Percentiles rank a stretch among this genome's conserved stretches.
These are phyloP conservation scores for Unio delphinus DNA, from an alignment of 2,888 invertebrate species.

Conservation along the genomic window DNA sequence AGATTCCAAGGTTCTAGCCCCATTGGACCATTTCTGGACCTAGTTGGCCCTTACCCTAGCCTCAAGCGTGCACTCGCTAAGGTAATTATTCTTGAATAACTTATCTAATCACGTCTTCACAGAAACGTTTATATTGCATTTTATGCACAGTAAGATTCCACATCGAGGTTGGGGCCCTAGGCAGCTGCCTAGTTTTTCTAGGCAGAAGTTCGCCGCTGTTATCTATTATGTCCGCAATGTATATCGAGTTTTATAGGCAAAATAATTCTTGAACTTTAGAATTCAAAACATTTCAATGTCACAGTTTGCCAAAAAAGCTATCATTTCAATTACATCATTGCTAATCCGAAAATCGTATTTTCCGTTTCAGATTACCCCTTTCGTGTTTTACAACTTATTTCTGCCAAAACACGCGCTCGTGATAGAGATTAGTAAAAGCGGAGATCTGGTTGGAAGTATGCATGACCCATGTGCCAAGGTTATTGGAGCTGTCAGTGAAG, in stretches of 20 bases:
- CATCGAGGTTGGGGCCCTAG: too few relatives aligned
- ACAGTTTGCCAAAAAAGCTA: too few relatives aligned
- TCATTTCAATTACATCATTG: not conserved
- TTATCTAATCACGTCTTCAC: too few relatives aligned
- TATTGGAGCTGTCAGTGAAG: slow-evolving; percentile 48
- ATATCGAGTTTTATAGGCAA: too few relatives aligned
- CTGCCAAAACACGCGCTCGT: slow-evolving; percentile 51
- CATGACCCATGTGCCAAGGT: slow-evolving; percentile 50
- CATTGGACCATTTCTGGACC: slow-evolving; percentile 56
- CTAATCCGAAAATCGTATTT: not conserved
- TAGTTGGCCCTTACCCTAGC: slow-evolving; percentile 55
- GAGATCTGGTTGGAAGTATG: slow-evolving; percentile 43
- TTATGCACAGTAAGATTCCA: too few relatives aligned
- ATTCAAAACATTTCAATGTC: too few relatives aligned
- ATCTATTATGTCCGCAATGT: too few relatives aligned
- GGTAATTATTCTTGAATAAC: slow-evolving; percentile 25
- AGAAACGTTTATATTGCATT: too few relatives aligned
- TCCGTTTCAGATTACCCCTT: slow-evolving; percentile 46
- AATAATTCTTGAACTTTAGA: too few relatives aligned
- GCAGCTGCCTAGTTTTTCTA: too few relatives aligned
- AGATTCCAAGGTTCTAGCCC: slow-evolving; percentile 50
- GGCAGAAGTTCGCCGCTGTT: too few relatives aligned
- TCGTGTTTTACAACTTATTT: slow-evolving; percentile 45
- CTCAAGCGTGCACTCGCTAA: slow-evolving; percentile 53
- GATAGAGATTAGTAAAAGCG: slow-evolving; percentile 39